phyloP scores from a whole-genome alignment of 1,140 invertebrate species.

The Tyrophagus putrescentiae region DNA sequence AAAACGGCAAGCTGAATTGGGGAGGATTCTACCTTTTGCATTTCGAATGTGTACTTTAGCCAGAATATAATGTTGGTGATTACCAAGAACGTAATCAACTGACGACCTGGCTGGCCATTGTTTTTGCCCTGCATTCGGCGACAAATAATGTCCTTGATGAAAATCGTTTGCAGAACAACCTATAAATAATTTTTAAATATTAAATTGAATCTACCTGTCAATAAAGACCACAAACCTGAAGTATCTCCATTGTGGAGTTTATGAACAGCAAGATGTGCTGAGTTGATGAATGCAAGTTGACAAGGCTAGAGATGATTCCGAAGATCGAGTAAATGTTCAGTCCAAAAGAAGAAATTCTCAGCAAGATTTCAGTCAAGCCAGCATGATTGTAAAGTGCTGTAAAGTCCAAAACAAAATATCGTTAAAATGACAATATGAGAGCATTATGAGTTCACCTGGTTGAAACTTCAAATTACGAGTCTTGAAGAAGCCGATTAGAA shows the following conservation, averaged over 20 bases:
- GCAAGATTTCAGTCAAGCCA: slow-evolving; percentile 63
- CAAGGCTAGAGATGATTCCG: slow-evolving; percentile 72
- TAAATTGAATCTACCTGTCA: no score
- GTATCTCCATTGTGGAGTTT: slow-evolving; percentile 64
- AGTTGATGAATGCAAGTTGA: slow-evolving; percentile 50
- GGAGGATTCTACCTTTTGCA: slow-evolving; percentile 76
- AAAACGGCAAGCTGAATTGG: slow-evolving; percentile 84
- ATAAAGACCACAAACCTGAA: slow-evolving; percentile 47
- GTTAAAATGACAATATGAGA: neutral
- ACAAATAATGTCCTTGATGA: slow-evolving; percentile 82
- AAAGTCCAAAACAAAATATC: neutral
- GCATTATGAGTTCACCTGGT: slow-evolving; percentile 15
- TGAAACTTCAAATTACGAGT: slow-evolving; percentile 44
- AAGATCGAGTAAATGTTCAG: slow-evolving; percentile 81
- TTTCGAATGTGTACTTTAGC: slow-evolving; percentile 89
- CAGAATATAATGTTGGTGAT: slow-evolving; percentile 90
- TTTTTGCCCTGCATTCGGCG: slow-evolving; percentile 59
- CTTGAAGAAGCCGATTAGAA: slow-evolving; percentile 73
- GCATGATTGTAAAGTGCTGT: slow-evolving; percentile 11
- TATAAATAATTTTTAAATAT: no score
- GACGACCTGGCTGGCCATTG: slow-evolving; percentile 78
- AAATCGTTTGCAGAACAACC: slow-evolving; percentile 78
- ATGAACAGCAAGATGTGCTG: slow-evolving; percentile 76
- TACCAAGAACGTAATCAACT: slow-evolving; percentile 83
- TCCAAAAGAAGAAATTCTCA: slow-evolving; percentile 77